These are phyloP conservation scores for Corythornis cristatus DNA, from an alignment of 2,113 vertebrate species.

Conservation along the genomic window DNA sequence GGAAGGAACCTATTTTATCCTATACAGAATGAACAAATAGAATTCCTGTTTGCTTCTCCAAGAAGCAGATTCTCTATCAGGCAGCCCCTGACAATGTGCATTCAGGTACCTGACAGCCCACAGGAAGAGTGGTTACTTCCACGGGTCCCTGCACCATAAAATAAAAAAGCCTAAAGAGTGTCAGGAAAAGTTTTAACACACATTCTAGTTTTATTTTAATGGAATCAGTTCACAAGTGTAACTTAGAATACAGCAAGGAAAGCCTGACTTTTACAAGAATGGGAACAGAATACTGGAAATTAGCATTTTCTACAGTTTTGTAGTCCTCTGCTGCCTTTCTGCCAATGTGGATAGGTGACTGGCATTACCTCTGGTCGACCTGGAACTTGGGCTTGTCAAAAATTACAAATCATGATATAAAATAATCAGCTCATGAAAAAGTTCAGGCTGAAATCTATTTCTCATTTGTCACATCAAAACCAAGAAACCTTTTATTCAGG, in stretches of 20 bases:
- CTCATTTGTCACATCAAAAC: constrained; percentile 52
- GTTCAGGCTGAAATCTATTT: constrained; percentile 44
- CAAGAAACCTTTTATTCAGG: constrained; percentile 17
- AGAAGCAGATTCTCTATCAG: accelerated
- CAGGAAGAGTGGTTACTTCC: not conserved
- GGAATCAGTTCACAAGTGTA: not conserved
- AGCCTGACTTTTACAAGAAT: not conserved
- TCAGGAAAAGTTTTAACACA: not conserved
- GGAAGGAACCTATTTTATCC: not conserved
- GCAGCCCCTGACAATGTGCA: not conserved
- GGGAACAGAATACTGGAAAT: not conserved
- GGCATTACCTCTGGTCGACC: not conserved
- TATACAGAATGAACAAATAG: not conserved
- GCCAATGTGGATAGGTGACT: not conserved
- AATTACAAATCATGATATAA: not conserved
- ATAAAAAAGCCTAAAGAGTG: not conserved
- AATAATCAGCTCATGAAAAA: constrained; percentile 46
- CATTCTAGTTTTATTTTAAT: not conserved
- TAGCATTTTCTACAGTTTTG: not conserved
- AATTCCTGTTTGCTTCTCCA: not conserved
- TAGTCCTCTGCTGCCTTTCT: constrained; percentile 7
- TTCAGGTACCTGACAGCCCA: accelerated
- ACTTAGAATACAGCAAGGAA: not conserved
- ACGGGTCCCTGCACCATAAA: not conserved
- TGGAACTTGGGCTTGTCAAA: not conserved